phyloP scores from a whole-genome alignment of 2,113 vertebrate species.

The Ammodytes dubius region DNA sequence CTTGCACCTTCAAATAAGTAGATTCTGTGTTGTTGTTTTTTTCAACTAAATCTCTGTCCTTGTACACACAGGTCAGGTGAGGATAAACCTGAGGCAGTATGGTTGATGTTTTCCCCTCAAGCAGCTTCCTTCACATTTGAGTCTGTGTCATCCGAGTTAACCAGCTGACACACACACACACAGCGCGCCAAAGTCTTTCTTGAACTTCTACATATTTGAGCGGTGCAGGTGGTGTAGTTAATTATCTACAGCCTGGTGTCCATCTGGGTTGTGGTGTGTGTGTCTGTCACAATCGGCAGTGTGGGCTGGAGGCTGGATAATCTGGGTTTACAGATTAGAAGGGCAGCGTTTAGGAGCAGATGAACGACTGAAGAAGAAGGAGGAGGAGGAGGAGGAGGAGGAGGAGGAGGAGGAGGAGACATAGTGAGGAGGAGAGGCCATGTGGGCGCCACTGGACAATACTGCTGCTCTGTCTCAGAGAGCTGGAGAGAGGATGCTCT shows the following conservation, averaged over 20 bases:
- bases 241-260: slow-evolving; percentile 76
- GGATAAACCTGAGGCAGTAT: slow-evolving; percentile 4
- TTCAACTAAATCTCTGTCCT: not conserved
- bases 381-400: slow-evolving; percentile 42
- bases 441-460: slow-evolving; percentile 54
- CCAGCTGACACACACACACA: slow-evolving; percentile 41
- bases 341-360: slow-evolving; percentile 70
- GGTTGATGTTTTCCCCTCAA: slow-evolving; percentile 12
- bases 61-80: not conserved
- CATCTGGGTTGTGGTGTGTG: slow-evolving; percentile 79
- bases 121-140: not conserved
- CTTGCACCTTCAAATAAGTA: not conserved
- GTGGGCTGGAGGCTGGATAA: slow-evolving; percentile 82
- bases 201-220: slow-evolving; percentile 41
- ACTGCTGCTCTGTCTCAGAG: slow-evolving; percentile 31
- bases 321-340: slow-evolving; percentile 91
- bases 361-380: slow-evolving; percentile 11
- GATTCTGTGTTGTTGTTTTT: not conserved
- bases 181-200: slow-evolving; percentile 22
- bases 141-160: slow-evolving; percentile 17
- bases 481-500: slow-evolving; percentile 31
- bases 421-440: slow-evolving; percentile 37
- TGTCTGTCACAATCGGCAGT: slow-evolving; percentile 50
- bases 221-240: slow-evolving; percentile 54
- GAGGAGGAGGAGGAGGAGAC: slow-evolving; percentile 50